Evolutionary conservation across 2,113 vertebrate genomes (phyloP), one percentile per base, ranked within the genome.

Genomic region (Campylomormyrus tamandua): DNA sequence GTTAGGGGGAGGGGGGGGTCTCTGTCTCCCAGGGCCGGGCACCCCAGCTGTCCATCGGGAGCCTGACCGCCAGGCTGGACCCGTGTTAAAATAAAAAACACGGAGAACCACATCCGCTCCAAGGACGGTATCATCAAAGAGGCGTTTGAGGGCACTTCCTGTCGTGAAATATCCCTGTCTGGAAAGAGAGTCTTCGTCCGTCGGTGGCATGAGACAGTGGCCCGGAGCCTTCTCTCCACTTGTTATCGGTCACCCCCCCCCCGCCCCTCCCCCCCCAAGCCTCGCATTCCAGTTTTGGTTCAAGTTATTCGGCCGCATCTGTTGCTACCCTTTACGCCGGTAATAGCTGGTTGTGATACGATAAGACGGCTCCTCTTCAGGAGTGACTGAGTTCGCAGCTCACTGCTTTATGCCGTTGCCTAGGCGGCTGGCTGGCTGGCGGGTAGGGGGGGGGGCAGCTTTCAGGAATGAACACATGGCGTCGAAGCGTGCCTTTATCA

Each of bases 161-260:
- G 89, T 62, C 89, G 5, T 84, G 80, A 84, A 89, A 46, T 3
- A 89, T 52, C 49, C 83, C 83, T 46, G 35, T 66, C 52, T n/a
- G 49, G 80, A 52, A 84, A 49, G 35, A 89, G 89, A 17, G 35
- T 83, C 27, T 42, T 31, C 42, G 21, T 39, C 24, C 35, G 24
- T 52, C 5, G 3, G 62, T 70, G 62, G n/a, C 13, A 9, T 58
- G 86, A 58, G 48, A 83, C 21, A n/a, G 39, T 27, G 21, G 5
- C 13, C 24, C 0, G 13, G 9, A 62, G 39, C 27, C 70, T 77
- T 89, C 52, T 48, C 35, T 53, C 52, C 10, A 3, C 39, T 52
- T 42, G 35, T 45, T 52, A 42, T 53, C 31, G 31, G 35, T n/a
- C 27, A 2, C n/a, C 8, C 31, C 35, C 49, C 15, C 24, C 17